These are phyloP conservation scores for Bostrychus sinensis DNA, from an alignment of 2,113 vertebrate species.

Conservation along the genomic window DNA sequence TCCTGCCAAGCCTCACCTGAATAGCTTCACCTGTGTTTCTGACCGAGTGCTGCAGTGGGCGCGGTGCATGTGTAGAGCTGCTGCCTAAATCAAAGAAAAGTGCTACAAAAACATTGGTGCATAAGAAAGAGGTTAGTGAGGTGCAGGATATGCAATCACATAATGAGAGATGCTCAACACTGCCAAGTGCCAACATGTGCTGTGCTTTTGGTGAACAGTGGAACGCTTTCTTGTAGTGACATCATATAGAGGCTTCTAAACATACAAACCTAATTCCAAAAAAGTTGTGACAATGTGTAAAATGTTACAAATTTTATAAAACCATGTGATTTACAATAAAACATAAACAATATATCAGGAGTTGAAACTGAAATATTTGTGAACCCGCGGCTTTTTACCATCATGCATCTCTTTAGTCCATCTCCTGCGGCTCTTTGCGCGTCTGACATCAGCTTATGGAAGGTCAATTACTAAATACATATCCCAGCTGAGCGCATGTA, in stretches of 20 bases:
- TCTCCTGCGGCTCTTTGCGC: too few relatives aligned
- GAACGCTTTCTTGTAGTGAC: slow-evolving; percentile 12
- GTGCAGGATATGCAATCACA: slow-evolving; percentile 34
- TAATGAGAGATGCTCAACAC: slow-evolving; percentile 16
- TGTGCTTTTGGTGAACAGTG: slow-evolving; percentile 16
- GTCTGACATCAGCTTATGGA: too few relatives aligned
- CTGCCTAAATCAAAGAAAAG: slow-evolving; percentile 69
- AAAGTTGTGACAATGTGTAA: too few relatives aligned
- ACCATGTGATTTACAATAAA: too few relatives aligned
- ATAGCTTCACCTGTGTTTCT: slow-evolving; percentile 74
- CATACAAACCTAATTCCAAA: neutral
- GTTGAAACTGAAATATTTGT: too few relatives aligned
- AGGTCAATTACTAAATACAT: too few relatives aligned
- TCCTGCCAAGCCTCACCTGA: slow-evolving; percentile 76
- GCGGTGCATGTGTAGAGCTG: slow-evolving; percentile 50
- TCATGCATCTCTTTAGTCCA: too few relatives aligned
- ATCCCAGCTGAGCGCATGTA: too few relatives aligned
- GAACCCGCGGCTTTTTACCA: too few relatives aligned
- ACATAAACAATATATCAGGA: too few relatives aligned
- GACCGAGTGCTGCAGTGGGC: slow-evolving; percentile 69
- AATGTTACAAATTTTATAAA: too few relatives aligned
- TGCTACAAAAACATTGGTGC: slow-evolving; percentile 26
- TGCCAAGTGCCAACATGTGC: slow-evolving; percentile 49
- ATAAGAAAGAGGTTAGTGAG: slow-evolving; percentile 40
- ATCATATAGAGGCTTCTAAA: neutral